phyloP scores from a whole-genome alignment of 92 coral and sea anemone genomes.

The Umimayanthus kanabou region DNA sequence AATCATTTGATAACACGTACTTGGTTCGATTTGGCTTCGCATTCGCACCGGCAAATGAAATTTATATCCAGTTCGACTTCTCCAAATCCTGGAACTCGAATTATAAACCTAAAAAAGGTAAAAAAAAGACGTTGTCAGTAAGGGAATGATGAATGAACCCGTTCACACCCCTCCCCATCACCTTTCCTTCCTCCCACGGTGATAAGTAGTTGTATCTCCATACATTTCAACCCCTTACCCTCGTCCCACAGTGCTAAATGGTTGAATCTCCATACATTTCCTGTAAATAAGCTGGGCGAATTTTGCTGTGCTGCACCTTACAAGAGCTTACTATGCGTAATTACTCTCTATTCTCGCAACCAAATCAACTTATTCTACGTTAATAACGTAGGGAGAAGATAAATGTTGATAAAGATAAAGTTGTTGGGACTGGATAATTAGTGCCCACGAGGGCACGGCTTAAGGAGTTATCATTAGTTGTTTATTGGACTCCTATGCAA shows the following conservation, averaged over 20 bases:
- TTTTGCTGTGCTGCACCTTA: no score
- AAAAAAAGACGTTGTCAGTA: not conserved
- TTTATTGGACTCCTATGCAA: no score
- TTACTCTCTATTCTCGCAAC: no score
- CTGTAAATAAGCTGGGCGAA: no score
- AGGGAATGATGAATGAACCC: not conserved
- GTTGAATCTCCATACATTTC: not conserved
- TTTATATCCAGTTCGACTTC: conserved; percentile 67
- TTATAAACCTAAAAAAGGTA: conserved; percentile 56
- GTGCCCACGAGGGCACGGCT: not conserved
- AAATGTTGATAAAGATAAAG: no score
- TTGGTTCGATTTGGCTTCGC: conserved; percentile 60
- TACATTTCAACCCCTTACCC: no score
- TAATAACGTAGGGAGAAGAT: not conserved
- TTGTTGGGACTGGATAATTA: not conserved
- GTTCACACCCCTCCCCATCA: not conserved
- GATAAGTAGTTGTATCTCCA: no score
- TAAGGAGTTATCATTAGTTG: no score
- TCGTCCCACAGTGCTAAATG: no score
- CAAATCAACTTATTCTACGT: not conserved
- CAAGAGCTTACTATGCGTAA: not conserved
- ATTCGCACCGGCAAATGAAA: conserved; percentile 76
- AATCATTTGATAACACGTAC: conserved; percentile 31
- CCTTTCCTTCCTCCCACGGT: no score
- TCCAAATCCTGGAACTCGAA: conserved; percentile 91